Evolutionary conservation across 2,113 vertebrate genomes (phyloP).

Genomic region (Halichoerus grypus): DNA sequence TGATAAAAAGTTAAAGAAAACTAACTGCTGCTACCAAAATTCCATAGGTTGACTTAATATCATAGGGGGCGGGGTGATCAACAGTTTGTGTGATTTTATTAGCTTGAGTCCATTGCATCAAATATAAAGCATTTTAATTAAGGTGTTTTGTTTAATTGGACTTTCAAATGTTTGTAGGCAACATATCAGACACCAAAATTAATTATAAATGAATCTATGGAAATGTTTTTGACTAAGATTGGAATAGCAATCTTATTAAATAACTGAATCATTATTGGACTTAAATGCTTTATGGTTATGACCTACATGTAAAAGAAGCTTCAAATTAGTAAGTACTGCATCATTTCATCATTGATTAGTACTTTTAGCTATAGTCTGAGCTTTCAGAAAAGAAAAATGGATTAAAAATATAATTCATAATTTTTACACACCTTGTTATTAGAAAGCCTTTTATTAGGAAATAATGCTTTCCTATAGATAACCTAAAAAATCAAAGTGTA

Average conservation of each 20-base stretch:
- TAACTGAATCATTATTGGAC: neutral
- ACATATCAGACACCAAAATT: neutral
- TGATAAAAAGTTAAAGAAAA: neutral
- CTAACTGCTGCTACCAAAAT: neutral
- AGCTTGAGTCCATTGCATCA: neutral
- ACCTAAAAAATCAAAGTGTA: neutral
- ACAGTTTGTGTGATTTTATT: neutral
- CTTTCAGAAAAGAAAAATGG: neutral
- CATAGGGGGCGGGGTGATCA: neutral
- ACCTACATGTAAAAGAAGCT: neutral
- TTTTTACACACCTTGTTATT: neutral
- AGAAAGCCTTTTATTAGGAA: neutral
- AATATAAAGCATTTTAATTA: slow-evolving; percentile 21
- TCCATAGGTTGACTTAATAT: neutral
- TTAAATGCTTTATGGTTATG: neutral
- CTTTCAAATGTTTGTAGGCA: neutral
- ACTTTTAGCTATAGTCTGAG: neutral
- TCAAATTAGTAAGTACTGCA: neutral
- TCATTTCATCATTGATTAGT: neutral
- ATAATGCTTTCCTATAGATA: neutral
- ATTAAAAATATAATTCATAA: neutral
- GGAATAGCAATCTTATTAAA: neutral
- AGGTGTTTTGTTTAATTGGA: neutral
- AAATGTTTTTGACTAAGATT: neutral
- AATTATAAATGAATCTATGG: neutral